Conservation (phyloP, 2,888 invertebrate genomes). For the Luperina nickerlii region DNA sequence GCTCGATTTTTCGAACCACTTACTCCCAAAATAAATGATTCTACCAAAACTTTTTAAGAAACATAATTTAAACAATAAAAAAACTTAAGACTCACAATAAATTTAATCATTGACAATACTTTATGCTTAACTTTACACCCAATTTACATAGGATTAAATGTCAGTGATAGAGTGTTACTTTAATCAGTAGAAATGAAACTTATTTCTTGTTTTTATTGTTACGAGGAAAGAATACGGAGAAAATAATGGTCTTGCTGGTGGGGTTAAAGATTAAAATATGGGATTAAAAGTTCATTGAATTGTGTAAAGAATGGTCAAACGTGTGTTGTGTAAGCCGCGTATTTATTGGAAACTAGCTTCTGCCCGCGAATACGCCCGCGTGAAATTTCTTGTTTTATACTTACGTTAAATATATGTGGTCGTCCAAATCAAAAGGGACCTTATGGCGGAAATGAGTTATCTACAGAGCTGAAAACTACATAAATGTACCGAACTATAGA, state of each 20-base stretch:
- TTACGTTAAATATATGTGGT: too few relatives aligned
- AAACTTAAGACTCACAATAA: conserved; percentile 62
- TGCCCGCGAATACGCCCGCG: background rate
- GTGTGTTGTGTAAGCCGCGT: conserved; percentile 15
- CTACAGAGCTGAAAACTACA: too few relatives aligned
- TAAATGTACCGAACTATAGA: too few relatives aligned
- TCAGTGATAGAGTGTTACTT: conserved; percentile 51
- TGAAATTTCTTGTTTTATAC: background rate
- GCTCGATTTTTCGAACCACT: background rate
- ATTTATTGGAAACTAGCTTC: background rate
- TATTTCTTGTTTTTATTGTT: conserved; percentile 47
- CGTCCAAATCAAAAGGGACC: too few relatives aligned
- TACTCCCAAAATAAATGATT: conserved; percentile 58
- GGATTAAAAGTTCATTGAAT: conserved; percentile 63
- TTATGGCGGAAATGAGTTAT: too few relatives aligned
- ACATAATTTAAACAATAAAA: conserved; percentile 68
- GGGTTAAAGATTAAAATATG: conserved; percentile 60
- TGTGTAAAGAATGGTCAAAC: conserved; percentile 24
- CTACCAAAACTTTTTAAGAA: conserved; percentile 53
- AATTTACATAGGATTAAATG: conserved; percentile 70
- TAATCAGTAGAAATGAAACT: conserved; percentile 43
- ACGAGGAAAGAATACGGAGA: conserved; percentile 38
- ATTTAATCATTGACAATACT: conserved; percentile 70
- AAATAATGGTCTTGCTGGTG: conserved; percentile 35
- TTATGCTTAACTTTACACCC: conserved; percentile 70